These are phyloP conservation scores for Diarsia dahlii DNA, from an alignment of 2,888 invertebrate species.

Conservation along the genomic window DNA sequence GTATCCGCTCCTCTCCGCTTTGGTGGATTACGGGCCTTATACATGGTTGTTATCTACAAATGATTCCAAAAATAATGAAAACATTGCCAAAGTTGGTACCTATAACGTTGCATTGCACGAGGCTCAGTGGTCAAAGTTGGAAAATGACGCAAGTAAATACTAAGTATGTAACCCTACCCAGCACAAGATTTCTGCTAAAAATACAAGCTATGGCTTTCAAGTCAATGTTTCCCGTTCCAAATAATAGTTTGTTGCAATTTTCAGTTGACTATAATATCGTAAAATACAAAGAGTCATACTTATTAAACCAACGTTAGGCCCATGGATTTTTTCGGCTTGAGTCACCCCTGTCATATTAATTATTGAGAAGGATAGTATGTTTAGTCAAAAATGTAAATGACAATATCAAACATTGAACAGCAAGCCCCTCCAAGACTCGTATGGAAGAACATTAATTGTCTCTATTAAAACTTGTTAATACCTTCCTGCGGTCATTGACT, in stretches of 20 bases:
- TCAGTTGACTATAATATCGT: background rate
- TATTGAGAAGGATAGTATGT: conserved; percentile 9
- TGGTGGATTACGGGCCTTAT: no score
- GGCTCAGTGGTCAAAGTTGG: background rate
- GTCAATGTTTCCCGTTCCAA: conserved; percentile 21
- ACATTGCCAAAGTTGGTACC: background rate
- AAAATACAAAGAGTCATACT: conserved; percentile 7
- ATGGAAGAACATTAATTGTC: conserved; percentile 80
- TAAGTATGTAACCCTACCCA: conserved; percentile 32
- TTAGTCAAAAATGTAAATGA: conserved; percentile 31
- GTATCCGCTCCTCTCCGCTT: no score
- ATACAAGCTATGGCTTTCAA: conserved; percentile 27
- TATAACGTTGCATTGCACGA: conserved; percentile 7
- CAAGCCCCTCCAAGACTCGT: conserved; percentile 45
- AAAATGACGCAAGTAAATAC: conserved; percentile 33
- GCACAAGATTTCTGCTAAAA: conserved; percentile 32
- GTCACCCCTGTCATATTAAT: background rate
- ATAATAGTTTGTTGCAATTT: conserved; percentile 24
- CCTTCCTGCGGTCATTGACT: conserved; percentile 74
- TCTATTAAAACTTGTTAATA: conserved; percentile 83
- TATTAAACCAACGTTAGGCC: conserved; percentile 5
- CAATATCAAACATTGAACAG: conserved; percentile 14
- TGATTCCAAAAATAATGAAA: background rate
- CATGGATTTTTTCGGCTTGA: conserved; percentile 6
- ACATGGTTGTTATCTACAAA: background rate